Evolutionary conservation across 92 coral and sea anemone species (phyloP).

Genomic region (Actinostola sp.): DNA sequence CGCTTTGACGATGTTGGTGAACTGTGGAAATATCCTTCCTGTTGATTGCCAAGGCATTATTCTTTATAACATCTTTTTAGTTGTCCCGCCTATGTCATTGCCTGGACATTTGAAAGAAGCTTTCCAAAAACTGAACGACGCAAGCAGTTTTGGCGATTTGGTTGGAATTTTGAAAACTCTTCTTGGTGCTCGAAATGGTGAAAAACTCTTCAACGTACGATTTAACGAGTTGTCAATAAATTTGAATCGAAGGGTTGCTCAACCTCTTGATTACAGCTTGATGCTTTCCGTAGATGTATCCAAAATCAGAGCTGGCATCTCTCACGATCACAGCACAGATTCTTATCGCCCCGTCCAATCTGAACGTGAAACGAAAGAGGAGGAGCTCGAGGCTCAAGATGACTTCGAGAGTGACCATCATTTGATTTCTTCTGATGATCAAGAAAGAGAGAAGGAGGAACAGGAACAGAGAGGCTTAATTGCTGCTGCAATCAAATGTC

Average conservation of each 20-base stretch:
- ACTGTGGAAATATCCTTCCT: constrained; percentile 81
- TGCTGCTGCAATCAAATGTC: not conserved
- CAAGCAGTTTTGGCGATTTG: constrained; percentile 47
- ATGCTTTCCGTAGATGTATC: constrained; percentile 35
- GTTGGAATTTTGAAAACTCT: constrained; percentile 54
- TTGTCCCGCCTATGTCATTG: constrained; percentile 24
- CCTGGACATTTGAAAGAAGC: constrained; percentile 58
- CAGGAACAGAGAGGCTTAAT: not conserved
- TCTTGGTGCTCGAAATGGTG: constrained; percentile 49
- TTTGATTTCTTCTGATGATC: not conserved
- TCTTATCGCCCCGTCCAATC: constrained; percentile 3
- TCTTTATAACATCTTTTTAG: constrained; percentile 31
- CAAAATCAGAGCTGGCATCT: constrained; percentile 18
- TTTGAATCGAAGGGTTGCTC: constrained; percentile 12
- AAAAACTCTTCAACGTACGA: constrained; percentile 61
- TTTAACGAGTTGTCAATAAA: constrained; percentile 52
- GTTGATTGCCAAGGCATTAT: constrained; percentile 37
- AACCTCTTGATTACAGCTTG: constrained; percentile 29
- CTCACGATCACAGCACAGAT: constrained; percentile 2
- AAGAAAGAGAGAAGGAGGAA: constrained; percentile 20
- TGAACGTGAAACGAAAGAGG: constrained; percentile 25
- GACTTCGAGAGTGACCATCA: constrained; percentile 13
- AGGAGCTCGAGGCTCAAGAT: constrained; percentile 11
- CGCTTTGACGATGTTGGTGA: constrained; percentile 83
- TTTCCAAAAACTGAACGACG: constrained; percentile 47